Conservation (phyloP, 2,797 vertebrate species). For the Halcyon badia region DNA sequence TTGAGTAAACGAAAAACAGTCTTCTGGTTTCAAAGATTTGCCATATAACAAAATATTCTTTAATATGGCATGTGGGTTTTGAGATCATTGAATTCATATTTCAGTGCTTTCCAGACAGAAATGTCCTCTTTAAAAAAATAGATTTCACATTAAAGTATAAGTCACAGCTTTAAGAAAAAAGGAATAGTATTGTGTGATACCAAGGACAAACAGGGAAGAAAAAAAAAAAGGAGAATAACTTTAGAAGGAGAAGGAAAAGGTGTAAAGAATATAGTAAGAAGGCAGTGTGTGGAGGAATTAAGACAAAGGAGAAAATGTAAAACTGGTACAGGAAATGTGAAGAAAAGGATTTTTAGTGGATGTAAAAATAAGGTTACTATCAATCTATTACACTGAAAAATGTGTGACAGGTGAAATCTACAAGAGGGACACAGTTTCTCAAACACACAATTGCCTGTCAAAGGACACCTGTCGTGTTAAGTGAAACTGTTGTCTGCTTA, state of each 20-base stretch:
- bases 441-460: background rate
- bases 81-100: background rate
- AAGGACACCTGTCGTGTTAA: background rate
- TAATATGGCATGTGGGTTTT: background rate
- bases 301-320: background rate
- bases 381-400: slow-evolving; percentile 27
- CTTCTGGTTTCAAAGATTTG: background rate
- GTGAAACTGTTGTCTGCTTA: slow-evolving; percentile 22
- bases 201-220: background rate
- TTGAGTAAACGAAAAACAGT: background rate
- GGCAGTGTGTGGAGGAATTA: background rate
- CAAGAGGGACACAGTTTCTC: background rate
- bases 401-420: slow-evolving; percentile 23
- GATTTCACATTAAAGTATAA: background rate
- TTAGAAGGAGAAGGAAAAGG: background rate
- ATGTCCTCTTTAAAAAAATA: background rate
- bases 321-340: background rate
- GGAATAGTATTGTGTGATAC: background rate
- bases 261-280: background rate
- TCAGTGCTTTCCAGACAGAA: background rate
- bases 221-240: background rate
- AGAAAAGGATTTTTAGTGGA: background rate
- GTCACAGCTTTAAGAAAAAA: background rate
- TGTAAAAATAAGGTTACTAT: slow-evolving; percentile 7
- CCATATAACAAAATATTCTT: background rate